Base-by-base conservation (phyloP, 2,797 vertebrate species). In the Arctocebus calabarensis region DNA sequence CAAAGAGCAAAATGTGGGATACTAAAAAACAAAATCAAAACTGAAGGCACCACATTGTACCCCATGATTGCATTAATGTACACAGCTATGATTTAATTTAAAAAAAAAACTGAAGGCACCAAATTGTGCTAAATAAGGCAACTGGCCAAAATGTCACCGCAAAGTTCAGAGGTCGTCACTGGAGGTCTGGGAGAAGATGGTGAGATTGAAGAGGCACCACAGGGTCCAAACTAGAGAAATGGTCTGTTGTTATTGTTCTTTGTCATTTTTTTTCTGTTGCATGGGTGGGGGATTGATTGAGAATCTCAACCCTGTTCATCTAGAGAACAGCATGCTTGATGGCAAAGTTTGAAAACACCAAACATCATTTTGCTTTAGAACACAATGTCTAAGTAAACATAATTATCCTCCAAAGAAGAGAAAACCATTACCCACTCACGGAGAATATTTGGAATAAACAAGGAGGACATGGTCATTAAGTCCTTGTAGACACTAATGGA, bases 1-100 rank as follows among this genome's bases (percentile, higher is more conserved):
- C 79, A 57, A 90, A 95, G 82, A 92, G 86, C 73, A 91, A 92
- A 79, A 74, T 93, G 73, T 88, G 61, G 82, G 84, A 90, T 89
- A 70, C 19, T 23, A 11, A 55, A 82, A 93, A 61, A 68, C 77
- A 79, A 52, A 82, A 45, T 91, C 62, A 61, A 92, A 78, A 89
- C 66, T 8, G 40, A 93, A 94, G 88, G 34, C 29, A 71, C 52
- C 10, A 52, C 89, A 55, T 77, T 3, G 0, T n/a, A 66, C 81
- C 87, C 40, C 40, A 40, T 40, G 40, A 40, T 40, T 40, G 40
- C 40, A 40, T 40, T 40, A 40, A 40, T 40, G 40, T 40, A 40
- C 40, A 40, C 40, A 40, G 40, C 40, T 40, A 40, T 40, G 40
- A 40, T 40, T 40, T 40, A 40, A 40, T 40, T 40, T 40, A 40